Evolutionary conservation across 1,140 invertebrate genomes (phyloP).

Genomic region (Bombus affinis): DNA sequence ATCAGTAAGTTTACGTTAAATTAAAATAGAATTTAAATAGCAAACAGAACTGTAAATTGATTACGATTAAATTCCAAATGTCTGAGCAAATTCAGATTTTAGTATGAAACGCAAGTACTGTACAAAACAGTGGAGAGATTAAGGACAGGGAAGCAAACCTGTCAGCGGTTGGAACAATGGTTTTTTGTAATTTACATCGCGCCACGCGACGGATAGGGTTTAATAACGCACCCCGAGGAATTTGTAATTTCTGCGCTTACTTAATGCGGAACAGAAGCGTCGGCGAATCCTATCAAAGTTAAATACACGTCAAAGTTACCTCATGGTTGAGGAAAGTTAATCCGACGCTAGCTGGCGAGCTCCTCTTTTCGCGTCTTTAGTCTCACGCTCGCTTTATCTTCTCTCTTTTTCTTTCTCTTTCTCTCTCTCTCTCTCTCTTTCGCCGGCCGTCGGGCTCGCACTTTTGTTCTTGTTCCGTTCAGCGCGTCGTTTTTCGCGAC

Average conservation of each 20-base stretch:
- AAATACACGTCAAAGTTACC: conserved; percentile 58
- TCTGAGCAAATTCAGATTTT: too few relatives aligned
- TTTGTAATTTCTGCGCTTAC: conserved; percentile 23
- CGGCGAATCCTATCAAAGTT: conserved; percentile 63
- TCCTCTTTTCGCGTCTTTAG: not conserved
- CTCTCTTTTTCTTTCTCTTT: not conserved
- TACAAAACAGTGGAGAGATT: too few relatives aligned
- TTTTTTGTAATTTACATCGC: not conserved
- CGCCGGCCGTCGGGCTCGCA: not conserved
- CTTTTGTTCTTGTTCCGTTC: not conserved
- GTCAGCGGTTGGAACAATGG: too few relatives aligned
- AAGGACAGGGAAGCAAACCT: too few relatives aligned
- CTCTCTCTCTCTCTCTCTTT: not conserved
- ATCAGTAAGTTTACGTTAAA: not conserved
- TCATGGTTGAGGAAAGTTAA: conserved; percentile 42
- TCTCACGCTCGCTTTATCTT: conserved; percentile 43
- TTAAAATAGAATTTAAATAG: not conserved
- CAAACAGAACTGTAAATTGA: too few relatives aligned
- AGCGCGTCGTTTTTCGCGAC: not conserved
- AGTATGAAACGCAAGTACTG: too few relatives aligned
- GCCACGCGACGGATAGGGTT: not conserved
- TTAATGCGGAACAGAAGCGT: not conserved
- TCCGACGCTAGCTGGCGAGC: conserved; percentile 25
- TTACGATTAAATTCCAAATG: too few relatives aligned
- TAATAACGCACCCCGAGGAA: not conserved